phyloP scores from a whole-genome alignment of 2,888 invertebrate genomes.

The Drosophila anceps region DNA sequence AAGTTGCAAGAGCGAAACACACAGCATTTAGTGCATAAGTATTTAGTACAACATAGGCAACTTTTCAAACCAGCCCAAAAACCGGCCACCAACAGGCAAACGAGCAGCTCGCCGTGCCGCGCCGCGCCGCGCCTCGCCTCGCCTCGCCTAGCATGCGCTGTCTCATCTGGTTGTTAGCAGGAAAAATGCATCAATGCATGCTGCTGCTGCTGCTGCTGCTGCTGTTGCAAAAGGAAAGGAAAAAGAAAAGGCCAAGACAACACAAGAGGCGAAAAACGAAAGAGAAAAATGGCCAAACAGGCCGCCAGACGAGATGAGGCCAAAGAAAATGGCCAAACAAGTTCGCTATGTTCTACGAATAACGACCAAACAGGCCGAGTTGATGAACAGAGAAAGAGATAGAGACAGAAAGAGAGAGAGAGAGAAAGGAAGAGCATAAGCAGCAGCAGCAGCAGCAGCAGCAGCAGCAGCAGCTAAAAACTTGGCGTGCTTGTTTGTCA shows the following conservation, averaged over 20 bases:
- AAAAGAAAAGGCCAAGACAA: conserved; percentile 64
- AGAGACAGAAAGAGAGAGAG: background rate
- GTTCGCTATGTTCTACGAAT: conserved; percentile 61
- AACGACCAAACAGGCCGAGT: conserved; percentile 41
- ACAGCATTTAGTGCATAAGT: conserved; percentile 73
- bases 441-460: background rate
- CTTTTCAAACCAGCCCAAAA: conserved; percentile 55
- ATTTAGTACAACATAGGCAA: conserved; percentile 65
- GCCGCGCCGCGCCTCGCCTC: background rate
- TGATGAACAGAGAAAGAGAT: background rate
- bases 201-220: conserved; percentile 25
- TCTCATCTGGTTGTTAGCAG: conserved; percentile 72
- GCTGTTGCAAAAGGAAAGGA: conserved; percentile 13
- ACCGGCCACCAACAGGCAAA: conserved; percentile 46
- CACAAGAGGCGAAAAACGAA: conserved; percentile 32
- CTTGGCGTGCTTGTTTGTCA: conserved; percentile 76
- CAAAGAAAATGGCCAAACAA: conserved; percentile 69
- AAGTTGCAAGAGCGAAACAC: conserved; percentile 50
- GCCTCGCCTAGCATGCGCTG: conserved; percentile 1
- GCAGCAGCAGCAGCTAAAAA: conserved; percentile 40
- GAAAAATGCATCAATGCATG: conserved; percentile 81
- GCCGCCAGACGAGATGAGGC: conserved; percentile 48
- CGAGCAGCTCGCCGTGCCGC: background rate
- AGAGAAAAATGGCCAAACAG: conserved; percentile 77
- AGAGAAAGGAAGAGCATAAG: background rate